Evolutionary conservation across 2,888 invertebrate species (phyloP).

Genomic region (Thera obeliscata): DNA sequence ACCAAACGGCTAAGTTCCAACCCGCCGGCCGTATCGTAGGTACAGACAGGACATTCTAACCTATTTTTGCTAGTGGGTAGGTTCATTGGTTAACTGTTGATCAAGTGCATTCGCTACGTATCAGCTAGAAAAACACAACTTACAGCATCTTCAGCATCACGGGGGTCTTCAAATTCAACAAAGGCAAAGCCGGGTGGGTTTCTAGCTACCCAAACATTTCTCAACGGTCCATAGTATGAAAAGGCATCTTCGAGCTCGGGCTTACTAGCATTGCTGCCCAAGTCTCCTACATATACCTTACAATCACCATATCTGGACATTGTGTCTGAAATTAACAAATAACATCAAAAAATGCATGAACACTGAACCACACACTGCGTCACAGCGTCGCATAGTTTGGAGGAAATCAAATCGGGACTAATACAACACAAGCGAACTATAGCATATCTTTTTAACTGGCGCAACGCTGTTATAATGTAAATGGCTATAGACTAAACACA

Average conservation of each 20-base stretch:
- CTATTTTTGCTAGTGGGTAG: not conserved
- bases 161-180: conserved; percentile 96
- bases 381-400: conserved; percentile 21
- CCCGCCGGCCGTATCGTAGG: too few relatives aligned
- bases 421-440: conserved; percentile 1
- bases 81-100: not conserved
- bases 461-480: not conserved
- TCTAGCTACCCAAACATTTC: conserved; percentile 98
- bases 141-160: conserved; percentile 97
- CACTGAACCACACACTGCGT: conserved; percentile 24
- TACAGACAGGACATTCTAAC: not conserved
- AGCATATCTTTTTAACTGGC: not conserved
- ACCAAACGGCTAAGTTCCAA: too few relatives aligned
- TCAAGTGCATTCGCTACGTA: not conserved
- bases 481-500: conserved; percentile 4
- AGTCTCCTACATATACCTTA: conserved; percentile 98
- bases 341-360: conserved; percentile 7
- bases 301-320: conserved; percentile 95
- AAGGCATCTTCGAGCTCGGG: conserved; percentile 97
- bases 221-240: conserved; percentile 94
- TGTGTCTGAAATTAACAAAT: conserved; percentile 50
- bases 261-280: conserved; percentile 95
- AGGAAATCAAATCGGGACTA: conserved; percentile 1
- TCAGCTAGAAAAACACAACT: conserved; percentile 56
- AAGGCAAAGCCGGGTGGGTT: conserved; percentile 98